Conservation (phyloP, 1,140 invertebrate species). For the Rhynchophorus ferrugineus region DNA sequence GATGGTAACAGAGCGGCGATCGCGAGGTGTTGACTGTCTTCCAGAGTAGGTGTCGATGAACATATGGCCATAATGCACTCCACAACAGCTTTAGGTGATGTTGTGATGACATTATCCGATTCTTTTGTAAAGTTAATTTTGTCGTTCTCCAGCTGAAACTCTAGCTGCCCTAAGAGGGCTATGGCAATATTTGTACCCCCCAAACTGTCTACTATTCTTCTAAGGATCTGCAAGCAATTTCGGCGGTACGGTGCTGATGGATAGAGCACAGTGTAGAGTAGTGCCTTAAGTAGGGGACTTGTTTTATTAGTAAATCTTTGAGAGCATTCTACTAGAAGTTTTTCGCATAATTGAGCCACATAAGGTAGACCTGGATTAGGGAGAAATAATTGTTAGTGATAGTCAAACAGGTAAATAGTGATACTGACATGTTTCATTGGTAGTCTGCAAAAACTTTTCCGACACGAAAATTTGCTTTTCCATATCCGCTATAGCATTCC, state of each 20-base stretch:
- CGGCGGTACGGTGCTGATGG: slow-evolving; percentile 36
- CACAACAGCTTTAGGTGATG: slow-evolving; percentile 28
- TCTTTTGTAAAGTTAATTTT: slow-evolving; percentile 42
- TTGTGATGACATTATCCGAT: slow-evolving; percentile 15
- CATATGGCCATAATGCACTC: slow-evolving; percentile 48
- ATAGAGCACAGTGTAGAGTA: slow-evolving; percentile 55
- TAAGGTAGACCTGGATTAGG: slow-evolving; percentile 46
- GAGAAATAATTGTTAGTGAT: neutral
- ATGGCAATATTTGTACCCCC: slow-evolving; percentile 42
- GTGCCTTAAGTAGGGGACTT: slow-evolving; percentile 51
- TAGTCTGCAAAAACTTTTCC: slow-evolving; percentile 64
- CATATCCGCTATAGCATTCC: slow-evolving; percentile 61
- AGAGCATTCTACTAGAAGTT: slow-evolving; percentile 53
- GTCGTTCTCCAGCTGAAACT: slow-evolving; percentile 47
- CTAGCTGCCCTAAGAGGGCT: slow-evolving; percentile 53
- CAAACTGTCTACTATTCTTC: slow-evolving; percentile 34
- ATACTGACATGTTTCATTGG: slow-evolving; percentile 55
- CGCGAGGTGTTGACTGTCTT: slow-evolving; percentile 48
- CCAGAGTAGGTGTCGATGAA: slow-evolving; percentile 41
- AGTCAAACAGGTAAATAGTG: slow-evolving; percentile 8
- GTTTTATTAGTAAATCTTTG: slow-evolving; percentile 50
- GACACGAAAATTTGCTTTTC: slow-evolving; percentile 75
- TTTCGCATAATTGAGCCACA: slow-evolving; percentile 56
- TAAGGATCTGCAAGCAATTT: slow-evolving; percentile 37
- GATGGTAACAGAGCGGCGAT: slow-evolving; percentile 56